Conservation (phyloP, 2,797 vertebrate species). For the Danio choprae region DNA sequence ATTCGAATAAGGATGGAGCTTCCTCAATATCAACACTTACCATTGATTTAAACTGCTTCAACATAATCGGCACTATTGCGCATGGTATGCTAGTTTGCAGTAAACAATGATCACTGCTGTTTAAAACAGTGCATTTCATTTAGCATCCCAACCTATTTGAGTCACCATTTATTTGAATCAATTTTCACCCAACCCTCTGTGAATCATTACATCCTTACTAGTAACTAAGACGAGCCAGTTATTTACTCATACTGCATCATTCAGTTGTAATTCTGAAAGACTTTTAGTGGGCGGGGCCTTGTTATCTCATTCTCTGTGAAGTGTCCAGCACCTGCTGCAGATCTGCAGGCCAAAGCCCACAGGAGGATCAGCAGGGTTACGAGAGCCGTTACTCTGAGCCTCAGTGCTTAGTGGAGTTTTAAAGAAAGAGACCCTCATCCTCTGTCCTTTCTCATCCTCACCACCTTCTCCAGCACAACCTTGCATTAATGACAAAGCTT, state of each 20-base stretch:
- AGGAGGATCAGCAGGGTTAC: conserved; percentile 43
- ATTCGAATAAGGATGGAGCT: too few species aligned
- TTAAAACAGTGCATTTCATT: too few species aligned
- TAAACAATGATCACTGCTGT: too few species aligned
- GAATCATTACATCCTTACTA: too few species aligned
- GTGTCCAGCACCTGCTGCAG: conserved; percentile 18
- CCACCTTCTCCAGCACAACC: neutral
- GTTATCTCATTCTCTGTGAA: neutral
- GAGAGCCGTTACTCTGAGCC: conserved; percentile 1
- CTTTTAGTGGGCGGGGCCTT: neutral
- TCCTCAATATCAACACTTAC: too few species aligned
- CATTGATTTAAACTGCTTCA: too few species aligned
- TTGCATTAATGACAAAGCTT: neutral
- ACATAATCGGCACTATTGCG: too few species aligned
- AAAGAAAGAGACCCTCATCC: neutral
- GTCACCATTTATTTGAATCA: too few species aligned
- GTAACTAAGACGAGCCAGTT: neutral
- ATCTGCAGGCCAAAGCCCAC: conserved; percentile 32
- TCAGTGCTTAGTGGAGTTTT: neutral
- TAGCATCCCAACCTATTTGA: too few species aligned
- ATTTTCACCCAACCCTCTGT: too few species aligned
- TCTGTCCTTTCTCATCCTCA: neutral
- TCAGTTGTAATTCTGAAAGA: neutral
- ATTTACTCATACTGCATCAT: neutral
- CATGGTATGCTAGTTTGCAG: too few species aligned